Evolutionary conservation across 1,140 invertebrate genomes (phyloP).

Genomic region (Lordiphosa collinella): DNA sequence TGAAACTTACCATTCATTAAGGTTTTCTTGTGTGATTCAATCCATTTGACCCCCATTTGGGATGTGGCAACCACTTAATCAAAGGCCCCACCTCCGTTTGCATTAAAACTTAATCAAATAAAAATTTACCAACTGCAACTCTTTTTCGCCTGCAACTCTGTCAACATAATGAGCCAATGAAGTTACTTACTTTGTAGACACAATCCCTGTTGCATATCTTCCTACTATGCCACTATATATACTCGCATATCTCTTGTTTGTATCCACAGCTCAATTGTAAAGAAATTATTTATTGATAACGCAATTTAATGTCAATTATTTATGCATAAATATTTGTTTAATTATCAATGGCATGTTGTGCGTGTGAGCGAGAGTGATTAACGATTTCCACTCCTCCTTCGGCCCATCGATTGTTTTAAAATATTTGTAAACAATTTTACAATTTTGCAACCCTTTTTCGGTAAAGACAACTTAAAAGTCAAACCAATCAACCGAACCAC

Average conservation of each 20-base stretch:
- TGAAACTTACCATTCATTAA: too few species aligned
- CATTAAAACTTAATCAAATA: conserved; percentile 35
- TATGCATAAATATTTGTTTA: conserved; percentile 71
- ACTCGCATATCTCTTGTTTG: conserved; percentile 10
- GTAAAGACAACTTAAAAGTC: conserved; percentile 40
- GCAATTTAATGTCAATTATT: conserved; percentile 78
- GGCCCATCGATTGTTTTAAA: conserved; percentile 39
- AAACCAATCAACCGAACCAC: conserved; percentile 27
- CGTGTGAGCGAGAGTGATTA: too few species aligned
- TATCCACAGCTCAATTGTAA: conserved; percentile 48
- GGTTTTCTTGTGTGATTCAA: too few species aligned
- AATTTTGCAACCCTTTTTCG: conserved; percentile 25
- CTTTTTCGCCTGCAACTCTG: conserved; percentile 37
- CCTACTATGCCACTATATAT: neutral
- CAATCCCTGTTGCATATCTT: neutral
- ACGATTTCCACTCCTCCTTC: too few species aligned
- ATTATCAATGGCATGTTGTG: conserved; percentile 56
- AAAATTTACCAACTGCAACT: conserved; percentile 38
- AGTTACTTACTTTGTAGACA: conserved; percentile 11
- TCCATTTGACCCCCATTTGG: conserved; percentile 7
- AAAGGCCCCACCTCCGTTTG: conserved; percentile 33
- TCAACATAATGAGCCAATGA: conserved; percentile 65
- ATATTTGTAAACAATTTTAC: conserved; percentile 50
- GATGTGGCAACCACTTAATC: conserved; percentile 18
- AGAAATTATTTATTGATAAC: conserved; percentile 75